A percentile compares a stretch with the other conserved stretches of the same genome.
These are phyloP conservation scores for Pristionchus pacificus DNA, from an alignment of 1,140 invertebrate species.

Conservation along the genomic window DNA sequence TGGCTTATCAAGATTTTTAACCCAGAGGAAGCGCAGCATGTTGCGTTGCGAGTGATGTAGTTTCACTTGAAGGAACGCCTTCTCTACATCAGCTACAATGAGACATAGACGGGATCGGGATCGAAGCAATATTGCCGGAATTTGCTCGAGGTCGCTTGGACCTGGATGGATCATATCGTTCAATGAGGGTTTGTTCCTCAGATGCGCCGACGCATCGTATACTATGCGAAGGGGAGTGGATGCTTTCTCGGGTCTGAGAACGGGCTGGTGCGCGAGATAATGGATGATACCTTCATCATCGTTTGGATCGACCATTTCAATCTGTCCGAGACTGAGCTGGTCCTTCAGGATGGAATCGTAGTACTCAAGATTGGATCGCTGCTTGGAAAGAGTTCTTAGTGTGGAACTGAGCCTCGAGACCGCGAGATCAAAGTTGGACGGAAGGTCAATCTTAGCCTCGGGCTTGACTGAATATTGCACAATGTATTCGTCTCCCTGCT, in stretches of 20 bases:
- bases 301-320: no score
- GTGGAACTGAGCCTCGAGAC: no score
- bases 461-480: no score
- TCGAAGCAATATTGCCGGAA: slow-evolving; percentile 25
- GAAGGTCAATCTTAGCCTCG: no score
- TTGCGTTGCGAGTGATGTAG: slow-evolving; percentile 29
- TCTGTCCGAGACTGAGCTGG: no score
- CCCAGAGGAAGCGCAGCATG: slow-evolving; percentile 31
- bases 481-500: no score
- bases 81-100: slow-evolving; percentile 32
- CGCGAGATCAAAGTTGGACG: no score
- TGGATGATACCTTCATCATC: no score
- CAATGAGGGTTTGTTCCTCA: slow-evolving; percentile 42
- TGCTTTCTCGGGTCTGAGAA: slow-evolving; percentile 33
- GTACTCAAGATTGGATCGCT: no score
- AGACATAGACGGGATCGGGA: slow-evolving; percentile 23
- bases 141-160: slow-evolving; percentile 26
- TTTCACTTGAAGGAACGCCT: slow-evolving; percentile 37
- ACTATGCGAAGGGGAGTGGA: slow-evolving; percentile 57
- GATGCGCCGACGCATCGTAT: slow-evolving; percentile 57
- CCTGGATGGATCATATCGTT: slow-evolving; percentile 51
- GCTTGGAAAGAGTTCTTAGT: no score
- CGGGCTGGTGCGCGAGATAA: slow-evolving; percentile 63
- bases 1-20: slow-evolving; percentile 26
- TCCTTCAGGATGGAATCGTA: no score